Conservation (phyloP, 2,888 invertebrate species). For the Crossocerus cetratus region DNA sequence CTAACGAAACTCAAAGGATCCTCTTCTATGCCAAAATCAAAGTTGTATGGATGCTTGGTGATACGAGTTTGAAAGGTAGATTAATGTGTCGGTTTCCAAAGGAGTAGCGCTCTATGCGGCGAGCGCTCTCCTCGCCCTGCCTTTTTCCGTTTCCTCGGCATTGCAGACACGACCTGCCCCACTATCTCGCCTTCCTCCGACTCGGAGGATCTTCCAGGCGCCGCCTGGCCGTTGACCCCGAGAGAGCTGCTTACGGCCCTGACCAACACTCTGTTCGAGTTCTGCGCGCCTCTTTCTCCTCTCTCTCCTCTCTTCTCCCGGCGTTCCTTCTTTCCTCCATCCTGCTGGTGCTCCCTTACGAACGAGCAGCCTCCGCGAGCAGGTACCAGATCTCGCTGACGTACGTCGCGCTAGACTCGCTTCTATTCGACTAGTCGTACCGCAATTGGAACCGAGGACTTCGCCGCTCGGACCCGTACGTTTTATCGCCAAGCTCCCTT, state of each 20-base stretch:
- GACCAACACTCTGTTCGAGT: conserved; percentile 56
- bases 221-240: conserved; percentile 75
- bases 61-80: too few species aligned
- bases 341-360: conserved; percentile 1
- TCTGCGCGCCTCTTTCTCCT: neutral
- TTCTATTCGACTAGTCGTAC: too few species aligned
- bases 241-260: conserved; percentile 54
- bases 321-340: neutral
- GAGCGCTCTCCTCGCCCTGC: conserved; percentile 24
- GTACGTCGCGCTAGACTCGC: too few species aligned
- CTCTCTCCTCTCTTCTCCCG: conserved; percentile 32
- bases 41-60: too few species aligned
- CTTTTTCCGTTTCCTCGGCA: conserved; percentile 41
- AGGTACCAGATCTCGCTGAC: neutral
- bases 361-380: neutral
- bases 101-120: neutral
- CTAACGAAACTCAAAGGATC: too few species aligned
- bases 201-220: conserved; percentile 70
- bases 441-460: too few species aligned
- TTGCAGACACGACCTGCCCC: conserved; percentile 73
- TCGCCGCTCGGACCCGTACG: too few species aligned
- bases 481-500: too few species aligned
- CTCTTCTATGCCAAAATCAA: too few species aligned
- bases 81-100: too few species aligned
- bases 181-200: conserved; percentile 63